Conservation (phyloP, 2,113 vertebrate species). For the Elaphurus davidianus region DNA sequence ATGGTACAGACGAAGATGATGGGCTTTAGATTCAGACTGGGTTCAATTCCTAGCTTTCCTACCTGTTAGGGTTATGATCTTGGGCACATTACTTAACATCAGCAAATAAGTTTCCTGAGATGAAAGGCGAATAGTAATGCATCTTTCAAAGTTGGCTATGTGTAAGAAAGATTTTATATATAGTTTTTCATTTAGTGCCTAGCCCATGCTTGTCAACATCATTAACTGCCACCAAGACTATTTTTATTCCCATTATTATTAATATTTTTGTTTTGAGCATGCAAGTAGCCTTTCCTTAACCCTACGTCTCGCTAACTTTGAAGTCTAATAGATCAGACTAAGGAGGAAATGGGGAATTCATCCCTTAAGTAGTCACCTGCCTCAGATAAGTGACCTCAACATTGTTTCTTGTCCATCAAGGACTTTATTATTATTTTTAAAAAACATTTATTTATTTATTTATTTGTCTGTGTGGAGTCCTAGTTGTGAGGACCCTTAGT, state of each 20-base stretch:
- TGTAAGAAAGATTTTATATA: not conserved
- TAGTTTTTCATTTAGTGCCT: not conserved
- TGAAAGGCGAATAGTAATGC: not conserved
- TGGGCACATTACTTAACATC: not conserved
- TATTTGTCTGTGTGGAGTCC: not conserved
- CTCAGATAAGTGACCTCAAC: not conserved
- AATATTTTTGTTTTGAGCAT: not conserved
- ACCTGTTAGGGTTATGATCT: not conserved
- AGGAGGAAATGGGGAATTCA: not conserved
- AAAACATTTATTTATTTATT: not conserved
- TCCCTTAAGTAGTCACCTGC: not conserved
- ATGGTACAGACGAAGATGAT: not conserved
- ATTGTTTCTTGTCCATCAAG: not conserved
- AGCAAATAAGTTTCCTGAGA: not conserved
- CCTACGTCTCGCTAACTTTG: not conserved
- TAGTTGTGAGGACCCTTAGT: not conserved
- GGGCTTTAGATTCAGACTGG: not conserved
- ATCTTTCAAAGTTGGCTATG: not conserved
- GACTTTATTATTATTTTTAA: not conserved
- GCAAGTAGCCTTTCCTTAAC: not conserved
- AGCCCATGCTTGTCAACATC: not conserved
- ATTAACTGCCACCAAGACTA: not conserved
- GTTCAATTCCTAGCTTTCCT: not conserved
- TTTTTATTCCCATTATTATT: not conserved
- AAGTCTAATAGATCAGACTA: not conserved